A percentile compares a stretch with the other conserved stretches of the same genome.
Evolutionary conservation across 1,140 invertebrate genomes (phyloP).

Genomic region (Formica selysi): DNA sequence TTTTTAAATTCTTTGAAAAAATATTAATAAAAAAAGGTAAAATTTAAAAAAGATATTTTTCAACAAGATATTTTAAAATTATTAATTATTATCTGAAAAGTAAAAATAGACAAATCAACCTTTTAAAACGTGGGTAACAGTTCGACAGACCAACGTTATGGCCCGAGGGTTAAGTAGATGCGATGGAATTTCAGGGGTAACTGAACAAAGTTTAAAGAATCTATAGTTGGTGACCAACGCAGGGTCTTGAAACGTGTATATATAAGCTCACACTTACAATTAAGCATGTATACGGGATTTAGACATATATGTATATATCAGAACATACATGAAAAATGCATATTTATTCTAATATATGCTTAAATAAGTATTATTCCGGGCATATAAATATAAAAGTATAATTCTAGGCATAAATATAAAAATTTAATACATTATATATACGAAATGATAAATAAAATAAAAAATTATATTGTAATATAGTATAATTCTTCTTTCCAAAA

Average conservation of each 20-base stretch:
- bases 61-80: not conserved
- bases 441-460: not conserved
- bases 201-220: not conserved
- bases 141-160: not conserved
- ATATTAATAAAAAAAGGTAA: not conserved
- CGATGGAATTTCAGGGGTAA: not conserved
- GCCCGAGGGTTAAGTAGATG: not conserved
- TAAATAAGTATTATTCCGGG: no score
- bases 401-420: not conserved
- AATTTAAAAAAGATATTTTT: not conserved
- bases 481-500: not conserved
- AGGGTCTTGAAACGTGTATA: not conserved
- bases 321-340: no score
- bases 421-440: not conserved
- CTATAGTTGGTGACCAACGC: not conserved
- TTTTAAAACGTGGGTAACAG: not conserved
- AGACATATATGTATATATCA: not conserved
- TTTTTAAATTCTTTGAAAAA: not conserved
- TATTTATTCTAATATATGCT: no score
- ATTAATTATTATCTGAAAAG: slow-evolving; percentile 12
- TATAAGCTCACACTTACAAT: not conserved
- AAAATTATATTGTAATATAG: not conserved
- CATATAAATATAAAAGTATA: not conserved
- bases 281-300: no score
- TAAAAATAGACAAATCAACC: not conserved